phyloP scores from a whole-genome alignment of 2,797 vertebrate species.

The Acanthornis magna region DNA sequence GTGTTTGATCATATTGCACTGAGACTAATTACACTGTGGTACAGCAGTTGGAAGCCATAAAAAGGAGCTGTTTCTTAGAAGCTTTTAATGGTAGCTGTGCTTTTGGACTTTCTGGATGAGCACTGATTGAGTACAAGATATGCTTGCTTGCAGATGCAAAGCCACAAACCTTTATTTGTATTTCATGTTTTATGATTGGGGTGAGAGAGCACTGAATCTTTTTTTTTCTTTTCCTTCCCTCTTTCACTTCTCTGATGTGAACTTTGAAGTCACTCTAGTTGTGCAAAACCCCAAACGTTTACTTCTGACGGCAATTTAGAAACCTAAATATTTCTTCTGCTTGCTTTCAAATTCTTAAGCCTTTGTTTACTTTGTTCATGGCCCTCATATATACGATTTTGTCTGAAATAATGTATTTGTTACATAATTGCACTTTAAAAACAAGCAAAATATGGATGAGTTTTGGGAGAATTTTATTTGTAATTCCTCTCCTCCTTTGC shows the following conservation, averaged over 20 bases:
- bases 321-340: background rate
- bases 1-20: background rate
- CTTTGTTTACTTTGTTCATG: background rate
- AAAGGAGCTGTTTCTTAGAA: background rate
- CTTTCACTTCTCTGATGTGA: background rate
- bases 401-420: background rate
- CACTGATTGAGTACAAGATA: background rate
- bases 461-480: background rate
- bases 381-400: rapidly evolving
- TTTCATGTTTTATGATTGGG: background rate
- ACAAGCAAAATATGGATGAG: background rate
- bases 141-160: background rate
- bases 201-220: background rate
- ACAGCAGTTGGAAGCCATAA: background rate
- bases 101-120: background rate
- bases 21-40: background rate
- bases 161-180: background rate
- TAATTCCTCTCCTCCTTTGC: background rate
- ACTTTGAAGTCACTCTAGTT: background rate
- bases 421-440: background rate
- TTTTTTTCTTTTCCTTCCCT: rapidly evolving
- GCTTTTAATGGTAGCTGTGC: background rate
- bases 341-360: background rate
- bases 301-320: background rate
- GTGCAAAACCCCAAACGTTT: background rate